Base-by-base conservation (phyloP, 2,797 vertebrate genomes). In the Melopsittacus undulatus region DNA sequence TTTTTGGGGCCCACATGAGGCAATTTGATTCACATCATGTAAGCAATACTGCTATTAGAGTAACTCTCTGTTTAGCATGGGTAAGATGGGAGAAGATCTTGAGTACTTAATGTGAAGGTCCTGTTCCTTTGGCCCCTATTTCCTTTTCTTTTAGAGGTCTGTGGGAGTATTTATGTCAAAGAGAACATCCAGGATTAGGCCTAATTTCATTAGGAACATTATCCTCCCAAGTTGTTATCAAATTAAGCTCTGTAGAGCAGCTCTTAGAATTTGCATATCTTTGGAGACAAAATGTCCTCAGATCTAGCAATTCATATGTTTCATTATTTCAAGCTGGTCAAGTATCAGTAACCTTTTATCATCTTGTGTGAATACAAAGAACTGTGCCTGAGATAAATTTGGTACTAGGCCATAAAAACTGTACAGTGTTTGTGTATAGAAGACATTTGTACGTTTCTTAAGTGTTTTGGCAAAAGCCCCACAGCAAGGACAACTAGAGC, bases 111-210 rank as follows among this genome's bases (percentile, higher is more conserved):
- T 64, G 57, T 49, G 67, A 74, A 77, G 63, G 38, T 51, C 9
- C 20, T 84, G 32, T 78, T 84, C 38, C 43, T 89, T 34, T 79
- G 83, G 82, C 84, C 82, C 18, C 42, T 68, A 56, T 76, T 87
- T 80, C 78, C 61, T 90, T 72, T 77, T 17, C n/a, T 72, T 80
- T 80, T 70, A 91, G 48, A 61, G 46, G 23, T 70, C 89, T 86
- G 46, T 94, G 79, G 91, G 79, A 91, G 75, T 89, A 87, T 82
- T 94, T 90, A 54, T 78, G 48, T 61, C 52, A 74, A 79, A 83
- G 30, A 89, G 29, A 93, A 85, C 49, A 94, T 86, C 11, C 34
- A 95, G 64, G 48, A 83, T 73, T 51, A 56, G 29, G 61, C 48
- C 24, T 75, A 81, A 92, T 93, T 70, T 90, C 46, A 77, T 89